Evolutionary conservation across 1,140 invertebrate species (phyloP).

Genomic region (Brachionus rubens): DNA sequence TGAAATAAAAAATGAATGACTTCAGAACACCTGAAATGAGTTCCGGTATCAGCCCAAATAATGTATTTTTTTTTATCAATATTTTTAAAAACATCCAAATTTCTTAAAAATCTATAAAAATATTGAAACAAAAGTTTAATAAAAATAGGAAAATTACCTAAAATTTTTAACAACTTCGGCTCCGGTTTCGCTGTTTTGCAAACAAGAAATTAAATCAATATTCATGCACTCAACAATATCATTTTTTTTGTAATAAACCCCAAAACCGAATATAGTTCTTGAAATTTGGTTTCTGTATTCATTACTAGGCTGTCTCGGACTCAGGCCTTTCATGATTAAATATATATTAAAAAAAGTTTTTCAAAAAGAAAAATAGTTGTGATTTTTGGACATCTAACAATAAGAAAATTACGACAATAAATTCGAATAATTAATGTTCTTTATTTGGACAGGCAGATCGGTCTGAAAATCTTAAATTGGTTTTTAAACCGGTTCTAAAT

Average conservation of each 20-base stretch:
- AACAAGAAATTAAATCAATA: neutral
- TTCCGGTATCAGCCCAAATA: constrained; percentile 8
- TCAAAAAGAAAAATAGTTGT: neutral
- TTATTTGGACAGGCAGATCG: too few relatives aligned
- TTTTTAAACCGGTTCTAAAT: too few relatives aligned
- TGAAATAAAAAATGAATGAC: constrained; percentile 8
- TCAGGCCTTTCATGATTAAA: neutral
- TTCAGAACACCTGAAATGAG: neutral
- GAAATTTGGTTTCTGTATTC: neutral
- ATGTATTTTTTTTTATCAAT: constrained; percentile 2
- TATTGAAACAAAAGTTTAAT: too few relatives aligned
- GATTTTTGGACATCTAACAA: neutral
- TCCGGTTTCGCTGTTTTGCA: neutral
- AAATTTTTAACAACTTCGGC: neutral
- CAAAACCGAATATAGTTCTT: constrained; percentile 5
- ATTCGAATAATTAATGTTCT: neutral
- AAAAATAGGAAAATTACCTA: neutral
- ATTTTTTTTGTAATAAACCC: neutral
- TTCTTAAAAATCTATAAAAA: constrained; percentile 17
- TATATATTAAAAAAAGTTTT: neutral
- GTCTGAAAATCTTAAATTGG: too few relatives aligned
- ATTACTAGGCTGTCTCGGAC: neutral
- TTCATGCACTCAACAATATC: neutral
- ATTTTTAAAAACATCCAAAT: neutral
- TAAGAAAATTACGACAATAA: neutral